Evolutionary conservation across 2,888 invertebrate species (phyloP).

Genomic region (Pheosia gnoma): DNA sequence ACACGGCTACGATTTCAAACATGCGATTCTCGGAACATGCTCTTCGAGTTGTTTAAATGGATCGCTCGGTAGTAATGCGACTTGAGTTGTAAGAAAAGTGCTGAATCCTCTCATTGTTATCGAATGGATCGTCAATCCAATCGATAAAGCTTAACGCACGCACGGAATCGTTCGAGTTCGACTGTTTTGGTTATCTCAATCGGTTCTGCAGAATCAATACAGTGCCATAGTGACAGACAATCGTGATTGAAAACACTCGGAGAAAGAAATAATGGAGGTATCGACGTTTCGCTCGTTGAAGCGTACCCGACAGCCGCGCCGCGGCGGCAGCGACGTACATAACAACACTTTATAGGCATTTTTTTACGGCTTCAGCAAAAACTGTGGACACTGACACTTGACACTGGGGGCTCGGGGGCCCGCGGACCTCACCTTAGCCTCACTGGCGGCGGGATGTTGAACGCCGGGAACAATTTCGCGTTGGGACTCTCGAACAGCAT

Average conservation of each 20-base stretch:
- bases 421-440: constrained; percentile 77
- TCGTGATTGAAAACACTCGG: constrained; percentile 22
- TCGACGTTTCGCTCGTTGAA: constrained; percentile 63
- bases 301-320: constrained; percentile 60
- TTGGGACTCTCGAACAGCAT: constrained; percentile 90
- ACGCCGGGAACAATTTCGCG: constrained; percentile 87
- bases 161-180: constrained; percentile 30
- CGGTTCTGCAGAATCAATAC: constrained; percentile 6
- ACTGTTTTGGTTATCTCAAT: constrained; percentile 33
- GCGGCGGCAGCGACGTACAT: constrained; percentile 51
- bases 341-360: constrained; percentile 63
- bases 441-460: constrained; percentile 89
- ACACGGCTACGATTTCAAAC: constrained; percentile 32
- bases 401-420: constrained; percentile 28
- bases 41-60: not conserved
- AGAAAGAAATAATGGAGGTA: constrained; percentile 50
- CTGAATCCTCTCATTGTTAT: not conserved
- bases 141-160: constrained; percentile 24
- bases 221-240: constrained; percentile 17
- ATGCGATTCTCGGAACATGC: constrained; percentile 34
- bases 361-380: constrained; percentile 61
- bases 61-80: not conserved
- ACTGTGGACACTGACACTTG: constrained; percentile 58
- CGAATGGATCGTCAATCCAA: constrained; percentile 16
- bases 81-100: not conserved